Evolutionary conservation across 2,113 vertebrate species (phyloP).

Genomic region (Charina bottae): DNA sequence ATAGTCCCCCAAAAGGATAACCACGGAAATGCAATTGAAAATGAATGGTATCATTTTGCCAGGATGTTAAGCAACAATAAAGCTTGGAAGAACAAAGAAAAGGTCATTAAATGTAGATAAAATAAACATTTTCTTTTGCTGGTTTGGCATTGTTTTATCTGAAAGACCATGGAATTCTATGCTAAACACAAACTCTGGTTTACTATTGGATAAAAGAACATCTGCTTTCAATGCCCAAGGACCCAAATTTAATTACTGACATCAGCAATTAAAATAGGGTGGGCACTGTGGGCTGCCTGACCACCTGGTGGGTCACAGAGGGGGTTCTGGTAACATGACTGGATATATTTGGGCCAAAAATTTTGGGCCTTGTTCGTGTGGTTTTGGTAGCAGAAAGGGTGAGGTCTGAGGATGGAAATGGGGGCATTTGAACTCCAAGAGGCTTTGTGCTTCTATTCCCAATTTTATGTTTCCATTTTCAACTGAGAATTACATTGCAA

Average conservation of each 20-base stretch:
- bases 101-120: neutral
- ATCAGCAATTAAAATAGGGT: neutral
- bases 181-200: neutral
- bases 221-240: neutral
- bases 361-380: neutral
- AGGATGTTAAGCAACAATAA: neutral
- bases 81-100: neutral
- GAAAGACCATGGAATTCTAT: neutral
- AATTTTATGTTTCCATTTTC: neutral
- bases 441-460: neutral
- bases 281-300: neutral
- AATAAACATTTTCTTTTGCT: neutral
- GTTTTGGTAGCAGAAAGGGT: neutral
- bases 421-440: neutral
- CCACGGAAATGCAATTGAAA: conserved; percentile 35
- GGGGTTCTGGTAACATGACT: neutral
- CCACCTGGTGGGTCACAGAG: neutral
- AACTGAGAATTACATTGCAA: neutral
- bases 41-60: conserved; percentile 44
- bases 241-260: neutral
- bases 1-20: conserved; percentile 57
- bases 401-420: neutral
- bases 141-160: rapidly evolving
- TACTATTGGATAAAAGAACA: neutral
- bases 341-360: neutral